Evolutionary conservation across 2,888 invertebrate species (phyloP), one percentile per base, ranked within the genome.

Genomic region (Dryadula phaetusa): DNA sequence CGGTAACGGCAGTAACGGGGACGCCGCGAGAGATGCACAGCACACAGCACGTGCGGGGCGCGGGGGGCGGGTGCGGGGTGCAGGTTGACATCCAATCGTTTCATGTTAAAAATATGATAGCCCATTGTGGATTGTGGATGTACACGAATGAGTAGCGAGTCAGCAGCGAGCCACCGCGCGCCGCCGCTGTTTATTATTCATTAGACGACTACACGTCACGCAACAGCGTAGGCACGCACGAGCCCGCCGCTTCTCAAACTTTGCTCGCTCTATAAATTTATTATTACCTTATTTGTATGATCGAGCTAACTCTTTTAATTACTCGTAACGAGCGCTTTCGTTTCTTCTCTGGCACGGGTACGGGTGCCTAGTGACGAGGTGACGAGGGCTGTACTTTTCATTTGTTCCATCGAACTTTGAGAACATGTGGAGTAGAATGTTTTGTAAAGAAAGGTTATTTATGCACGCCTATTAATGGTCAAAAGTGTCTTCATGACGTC

Each of bases 151-250:
- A 90, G 88, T 84, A 84, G 86, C 84, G 82, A 86, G 83, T 87
- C 3, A 28, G 28, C 6, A 28, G 37, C 37, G 37, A 37, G 37
- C 12, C 86, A 84, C 87, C 87, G 84, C 83, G 80, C 86, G 84
- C 87, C 87, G 84, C 83, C 80, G 82, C 88, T 88, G 90, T 89
- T 91, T 89, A 90, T 91, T 91, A 90, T 90, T 90, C 90, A 90
- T 90, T 88, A 90, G 88, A 87, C 85, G 89, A 84, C 82, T 83
- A 84, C 86, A 84, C 84, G 88, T 89, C 91, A 91, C 90, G 91
- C 90, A 85, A 90, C 80, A 82, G 82, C 81, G 78, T 77, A 80
- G 80, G 87, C 90, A 89, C 90, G 90, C 89, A 87, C 88, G 82
- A 81, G 81, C 82, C 80, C 87, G 80, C 81, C 80, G 86, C 82